These are phyloP conservation scores for Eupleurogrammus muticus DNA, from an alignment of 2,797 vertebrate genomes.

Conservation along the genomic window DNA sequence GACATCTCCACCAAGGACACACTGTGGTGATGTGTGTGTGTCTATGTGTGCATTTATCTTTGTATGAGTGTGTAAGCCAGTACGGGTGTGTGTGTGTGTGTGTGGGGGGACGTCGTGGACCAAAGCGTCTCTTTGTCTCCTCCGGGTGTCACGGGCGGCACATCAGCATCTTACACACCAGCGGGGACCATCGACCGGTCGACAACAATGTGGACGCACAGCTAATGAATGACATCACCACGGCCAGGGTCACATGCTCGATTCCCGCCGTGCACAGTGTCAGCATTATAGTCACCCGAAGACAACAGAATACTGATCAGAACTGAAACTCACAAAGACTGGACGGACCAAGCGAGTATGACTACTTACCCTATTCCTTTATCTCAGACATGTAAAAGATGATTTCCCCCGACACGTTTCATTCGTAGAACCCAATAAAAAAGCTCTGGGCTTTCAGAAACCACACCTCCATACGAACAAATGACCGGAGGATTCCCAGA, in stretches of 20 bases:
- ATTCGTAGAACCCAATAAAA: no score
- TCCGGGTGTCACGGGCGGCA: constrained; percentile 13
- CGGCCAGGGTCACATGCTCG: constrained; percentile 5
- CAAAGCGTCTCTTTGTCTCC: constrained; percentile 48
- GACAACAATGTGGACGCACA: constrained; percentile 2
- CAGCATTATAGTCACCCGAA: no score
- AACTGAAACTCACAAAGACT: no score
- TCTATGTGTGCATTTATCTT: background rate
- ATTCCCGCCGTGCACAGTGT: no score
- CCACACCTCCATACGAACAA: no score
- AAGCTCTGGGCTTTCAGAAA: no score
- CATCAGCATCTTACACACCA: background rate
- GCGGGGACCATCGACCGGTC: background rate
- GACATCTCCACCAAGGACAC: constrained; percentile 15
- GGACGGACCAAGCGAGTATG: no score
- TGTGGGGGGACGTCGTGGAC: background rate
- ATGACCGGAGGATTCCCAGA: no score
- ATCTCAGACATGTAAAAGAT: no score
- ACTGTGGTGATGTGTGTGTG: constrained; percentile 4
- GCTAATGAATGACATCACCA: background rate
- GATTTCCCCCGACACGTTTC: no score
- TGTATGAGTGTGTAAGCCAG: constrained; percentile 31
- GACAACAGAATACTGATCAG: no score
- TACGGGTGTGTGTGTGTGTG: constrained; percentile 4
- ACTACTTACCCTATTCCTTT: no score